Conservation (phyloP, 2,888 invertebrate species). For the Pyrgus malvae region DNA sequence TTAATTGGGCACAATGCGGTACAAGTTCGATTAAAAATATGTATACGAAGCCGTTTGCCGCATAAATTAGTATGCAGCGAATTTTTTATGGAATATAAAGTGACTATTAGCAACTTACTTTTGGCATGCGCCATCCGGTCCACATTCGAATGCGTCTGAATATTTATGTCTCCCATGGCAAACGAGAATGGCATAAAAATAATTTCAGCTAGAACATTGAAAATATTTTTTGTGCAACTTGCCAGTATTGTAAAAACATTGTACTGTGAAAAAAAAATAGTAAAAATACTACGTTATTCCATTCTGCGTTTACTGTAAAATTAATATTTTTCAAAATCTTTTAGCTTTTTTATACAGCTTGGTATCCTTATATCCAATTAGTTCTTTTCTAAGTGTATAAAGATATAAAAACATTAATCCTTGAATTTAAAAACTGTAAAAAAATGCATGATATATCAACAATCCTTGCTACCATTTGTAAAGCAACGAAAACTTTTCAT, state of each 20-base stretch:
- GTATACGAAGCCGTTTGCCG: conserved; percentile 19
- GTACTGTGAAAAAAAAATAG: neutral
- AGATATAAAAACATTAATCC: too few species aligned
- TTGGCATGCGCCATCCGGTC: conserved; percentile 25
- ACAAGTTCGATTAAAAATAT: conserved; percentile 25
- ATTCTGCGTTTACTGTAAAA: too few species aligned
- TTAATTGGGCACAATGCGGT: conserved; percentile 22
- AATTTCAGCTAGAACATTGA: conserved; percentile 18
- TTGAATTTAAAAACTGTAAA: too few species aligned
- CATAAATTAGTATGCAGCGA: conserved; percentile 26
- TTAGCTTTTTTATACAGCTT: too few species aligned
- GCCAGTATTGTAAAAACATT: neutral
- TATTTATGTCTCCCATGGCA: conserved; percentile 25
- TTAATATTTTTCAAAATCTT: too few species aligned
- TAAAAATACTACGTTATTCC: too few species aligned
- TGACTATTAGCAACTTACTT: conserved; percentile 27
- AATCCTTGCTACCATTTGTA: too few species aligned
- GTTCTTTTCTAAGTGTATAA: too few species aligned
- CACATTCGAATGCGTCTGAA: conserved; percentile 24
- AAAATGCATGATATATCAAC: too few species aligned
- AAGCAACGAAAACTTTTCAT: too few species aligned
- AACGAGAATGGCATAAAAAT: conserved; percentile 19
- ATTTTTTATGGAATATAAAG: conserved; percentile 29
- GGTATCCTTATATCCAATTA: too few species aligned
- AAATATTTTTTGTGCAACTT: conserved; percentile 10